phyloP scores from a whole-genome alignment of 2,113 vertebrate species.

The Phaethornis superciliosus region DNA sequence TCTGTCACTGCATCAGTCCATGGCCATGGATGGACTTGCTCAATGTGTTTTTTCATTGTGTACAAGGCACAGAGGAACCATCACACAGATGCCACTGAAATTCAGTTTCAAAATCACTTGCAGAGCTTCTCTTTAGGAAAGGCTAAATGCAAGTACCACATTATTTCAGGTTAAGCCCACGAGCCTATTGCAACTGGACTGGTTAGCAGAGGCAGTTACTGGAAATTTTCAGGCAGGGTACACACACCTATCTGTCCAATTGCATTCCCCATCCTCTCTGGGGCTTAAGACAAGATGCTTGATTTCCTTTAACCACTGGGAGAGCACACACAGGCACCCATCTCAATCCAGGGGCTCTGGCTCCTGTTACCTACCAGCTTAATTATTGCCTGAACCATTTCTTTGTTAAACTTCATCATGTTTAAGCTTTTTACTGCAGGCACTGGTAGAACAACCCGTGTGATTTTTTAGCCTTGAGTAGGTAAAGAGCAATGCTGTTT shows the following conservation, averaged over 20 bases:
- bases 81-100: neutral
- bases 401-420: neutral
- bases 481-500: neutral
- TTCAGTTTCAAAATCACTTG: neutral
- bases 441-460: no score
- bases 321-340: neutral
- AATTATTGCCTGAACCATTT: neutral
- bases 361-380: neutral
- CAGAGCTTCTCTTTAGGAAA: neutral
- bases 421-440: neutral
- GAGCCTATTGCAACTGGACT: neutral
- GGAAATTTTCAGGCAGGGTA: neutral
- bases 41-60: no score
- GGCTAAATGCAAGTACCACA: neutral
- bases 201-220: neutral
- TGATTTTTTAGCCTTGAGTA: neutral
- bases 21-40: no score
- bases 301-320: neutral
- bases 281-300: neutral
- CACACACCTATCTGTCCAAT: neutral
- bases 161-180: neutral
- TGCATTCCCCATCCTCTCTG: neutral
- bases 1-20: neutral
- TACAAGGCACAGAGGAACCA: neutral
- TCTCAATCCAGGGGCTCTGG: neutral